Base-by-base conservation (phyloP, 2,888 invertebrate genomes). In the Allophyes oxyacanthae region DNA sequence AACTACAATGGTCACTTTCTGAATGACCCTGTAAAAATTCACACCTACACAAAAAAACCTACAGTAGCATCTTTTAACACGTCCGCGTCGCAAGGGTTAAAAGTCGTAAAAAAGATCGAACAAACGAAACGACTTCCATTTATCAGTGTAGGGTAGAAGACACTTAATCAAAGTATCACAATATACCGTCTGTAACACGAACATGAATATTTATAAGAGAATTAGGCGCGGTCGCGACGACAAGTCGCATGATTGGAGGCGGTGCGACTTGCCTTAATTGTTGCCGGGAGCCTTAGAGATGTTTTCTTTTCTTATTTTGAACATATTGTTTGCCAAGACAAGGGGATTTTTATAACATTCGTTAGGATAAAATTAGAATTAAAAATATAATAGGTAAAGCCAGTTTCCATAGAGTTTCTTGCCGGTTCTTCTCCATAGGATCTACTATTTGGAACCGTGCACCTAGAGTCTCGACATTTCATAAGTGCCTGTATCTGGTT, bases 111-210 rank as follows among this genome's bases (percentile, higher is more conserved):
- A 53, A 53, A 74, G 30, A 51, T 56, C 55, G 52, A 50, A 68
- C 52, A 61, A 50, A 64, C 55, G 55, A 14, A 61, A 65, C 54
- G 55, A 53, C 64, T 68, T 50, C 85, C 81, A 91, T 91, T 90
- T 86, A 88, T 91, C 88, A 88, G 82, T 66, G 72, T 42, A 84
- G 86, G 86, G 88, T 83, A 78, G 82, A 62, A 80, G 88, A 86
- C 86, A 88, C 89, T 92, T 92, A 90, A 92, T 92, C 92, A 92
- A 91, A 91, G 91, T 90, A 91, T 91, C 91, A 91, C 91, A 87
- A 89, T 90, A 88, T 87, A 84, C 78, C 81, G 82, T 81, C 82
- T 84, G 87, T 87, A 89, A 87, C 85, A 86, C 52, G 69, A 37
- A 43, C 83, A 91, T 92, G 92, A 92, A 92, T 92, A 92, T 92